These are phyloP conservation scores for Electrona antarctica DNA, from an alignment of 2,113 vertebrate genomes.

Conservation along the genomic window DNA sequence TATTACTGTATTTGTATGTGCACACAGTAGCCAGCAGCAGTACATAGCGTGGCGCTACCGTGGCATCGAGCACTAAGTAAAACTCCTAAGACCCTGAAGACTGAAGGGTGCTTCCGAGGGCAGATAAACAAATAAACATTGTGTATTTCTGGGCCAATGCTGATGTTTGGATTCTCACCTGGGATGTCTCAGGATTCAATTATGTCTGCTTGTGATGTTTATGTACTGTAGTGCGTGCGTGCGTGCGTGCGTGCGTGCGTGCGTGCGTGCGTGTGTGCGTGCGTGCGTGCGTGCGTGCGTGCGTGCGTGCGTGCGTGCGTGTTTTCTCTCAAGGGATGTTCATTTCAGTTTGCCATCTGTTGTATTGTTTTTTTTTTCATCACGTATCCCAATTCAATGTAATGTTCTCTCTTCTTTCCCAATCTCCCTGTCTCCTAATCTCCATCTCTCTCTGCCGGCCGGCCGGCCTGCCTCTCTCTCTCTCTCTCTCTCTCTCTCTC, in stretches of 20 bases:
- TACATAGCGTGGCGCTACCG: too few species aligned
- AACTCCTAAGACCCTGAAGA: too few species aligned
- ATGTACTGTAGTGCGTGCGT: constrained; percentile 1
- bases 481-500: not conserved
- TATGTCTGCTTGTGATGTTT: not conserved
- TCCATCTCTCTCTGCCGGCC: not conserved
- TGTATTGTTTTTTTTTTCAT: not conserved
- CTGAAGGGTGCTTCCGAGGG: too few species aligned
- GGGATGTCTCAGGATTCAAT: too few species aligned
- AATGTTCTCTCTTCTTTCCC: not conserved
- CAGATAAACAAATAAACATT: too few species aligned
- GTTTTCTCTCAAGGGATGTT: not conserved
- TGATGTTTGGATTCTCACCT: too few species aligned
- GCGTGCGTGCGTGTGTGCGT: not conserved
- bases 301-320: not conserved
- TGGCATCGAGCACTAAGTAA: too few species aligned
- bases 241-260: not conserved
- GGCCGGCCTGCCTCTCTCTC: not conserved
- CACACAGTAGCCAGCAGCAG: too few species aligned
- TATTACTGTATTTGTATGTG: too few species aligned
- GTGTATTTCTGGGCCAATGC: too few species aligned
- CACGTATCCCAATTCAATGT: too few species aligned
- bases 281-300: constrained; percentile 4
- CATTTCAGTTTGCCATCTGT: not conserved
- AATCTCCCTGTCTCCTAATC: not conserved